Conservation (phyloP, 1,140 invertebrate genomes). For the Aporrectodea caliginosa region DNA sequence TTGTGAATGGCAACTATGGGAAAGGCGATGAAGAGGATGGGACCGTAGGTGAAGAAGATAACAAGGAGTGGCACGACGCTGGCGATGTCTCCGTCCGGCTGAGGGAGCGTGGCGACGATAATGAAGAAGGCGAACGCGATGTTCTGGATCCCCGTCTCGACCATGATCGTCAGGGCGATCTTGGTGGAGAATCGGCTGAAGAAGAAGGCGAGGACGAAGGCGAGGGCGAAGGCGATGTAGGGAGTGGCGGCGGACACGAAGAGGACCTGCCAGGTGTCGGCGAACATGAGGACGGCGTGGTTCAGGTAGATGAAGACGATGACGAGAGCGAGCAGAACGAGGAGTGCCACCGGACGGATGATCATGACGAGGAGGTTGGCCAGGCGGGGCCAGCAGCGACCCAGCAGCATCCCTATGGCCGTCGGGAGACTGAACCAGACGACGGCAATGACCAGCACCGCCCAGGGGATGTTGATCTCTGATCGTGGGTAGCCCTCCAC, state of each 20-base stretch:
- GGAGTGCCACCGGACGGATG: background rate
- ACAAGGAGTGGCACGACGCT: background rate
- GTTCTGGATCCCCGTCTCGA: constrained; percentile 30
- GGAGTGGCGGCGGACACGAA: background rate
- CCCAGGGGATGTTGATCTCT: background rate
- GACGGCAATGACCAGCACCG: background rate
- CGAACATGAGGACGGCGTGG: background rate
- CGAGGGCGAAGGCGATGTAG: background rate
- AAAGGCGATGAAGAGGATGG: background rate
- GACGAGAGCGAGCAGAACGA: background rate
- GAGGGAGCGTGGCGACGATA: background rate
- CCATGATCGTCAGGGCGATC: constrained; percentile 15
- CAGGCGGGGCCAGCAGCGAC: background rate
- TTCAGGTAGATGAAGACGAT: background rate
- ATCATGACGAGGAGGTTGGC: background rate
- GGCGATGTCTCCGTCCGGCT: background rate
- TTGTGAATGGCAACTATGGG: background rate
- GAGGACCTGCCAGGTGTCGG: background rate
- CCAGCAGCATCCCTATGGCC: background rate
- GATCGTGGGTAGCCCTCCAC: constrained; percentile 54
- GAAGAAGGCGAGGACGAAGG: background rate
- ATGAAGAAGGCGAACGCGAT: constrained; percentile 14
- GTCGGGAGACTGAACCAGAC: background rate
- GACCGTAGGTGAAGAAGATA: constrained; percentile 6
- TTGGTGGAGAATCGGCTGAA: background rate